These are phyloP conservation scores for Hippopotamyrus pictus DNA, from an alignment of 2,797 vertebrate genomes.

Conservation along the genomic window DNA sequence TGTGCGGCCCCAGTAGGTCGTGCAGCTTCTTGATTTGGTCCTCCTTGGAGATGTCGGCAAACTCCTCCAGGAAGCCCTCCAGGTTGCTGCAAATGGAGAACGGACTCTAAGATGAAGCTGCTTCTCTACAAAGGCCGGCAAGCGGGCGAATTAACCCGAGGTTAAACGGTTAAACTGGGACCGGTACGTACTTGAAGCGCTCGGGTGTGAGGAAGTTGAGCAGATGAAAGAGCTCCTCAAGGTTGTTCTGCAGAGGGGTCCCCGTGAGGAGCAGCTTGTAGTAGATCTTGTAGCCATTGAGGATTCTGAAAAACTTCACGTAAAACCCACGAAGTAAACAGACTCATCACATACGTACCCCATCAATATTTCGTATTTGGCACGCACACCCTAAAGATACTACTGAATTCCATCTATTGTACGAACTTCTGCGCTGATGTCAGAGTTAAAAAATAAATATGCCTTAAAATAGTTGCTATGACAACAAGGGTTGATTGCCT, in stretches of 20 bases:
- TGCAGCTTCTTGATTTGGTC: constrained; percentile 98
- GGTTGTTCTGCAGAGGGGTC: constrained; percentile 95
- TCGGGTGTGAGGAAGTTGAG: constrained; percentile 97
- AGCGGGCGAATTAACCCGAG: background rate
- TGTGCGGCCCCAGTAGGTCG: constrained; percentile 90
- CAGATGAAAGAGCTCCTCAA: constrained; percentile 95
- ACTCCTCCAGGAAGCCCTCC: constrained; percentile 96
- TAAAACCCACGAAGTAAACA: background rate
- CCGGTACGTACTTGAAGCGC: constrained; percentile 85
- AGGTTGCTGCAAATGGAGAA: constrained; percentile 71
- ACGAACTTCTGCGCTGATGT: background rate
- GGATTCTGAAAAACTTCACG: constrained; percentile 87
- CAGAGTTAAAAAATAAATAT: constrained; percentile 4
- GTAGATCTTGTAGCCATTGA: constrained; percentile 97
- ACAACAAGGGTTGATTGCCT: background rate
- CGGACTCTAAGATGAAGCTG: background rate
- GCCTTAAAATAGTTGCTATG: constrained; percentile 5
- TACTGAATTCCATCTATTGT: background rate
- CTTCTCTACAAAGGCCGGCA: no score
- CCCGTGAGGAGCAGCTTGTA: constrained; percentile 96
- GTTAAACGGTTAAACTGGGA: background rate
- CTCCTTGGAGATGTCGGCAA: constrained; percentile 96
- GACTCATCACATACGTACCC: background rate
- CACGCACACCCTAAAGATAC: background rate
- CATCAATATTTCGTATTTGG: background rate